Conservation (phyloP, 2,797 vertebrate species). For the Thunnus albacares region DNA sequence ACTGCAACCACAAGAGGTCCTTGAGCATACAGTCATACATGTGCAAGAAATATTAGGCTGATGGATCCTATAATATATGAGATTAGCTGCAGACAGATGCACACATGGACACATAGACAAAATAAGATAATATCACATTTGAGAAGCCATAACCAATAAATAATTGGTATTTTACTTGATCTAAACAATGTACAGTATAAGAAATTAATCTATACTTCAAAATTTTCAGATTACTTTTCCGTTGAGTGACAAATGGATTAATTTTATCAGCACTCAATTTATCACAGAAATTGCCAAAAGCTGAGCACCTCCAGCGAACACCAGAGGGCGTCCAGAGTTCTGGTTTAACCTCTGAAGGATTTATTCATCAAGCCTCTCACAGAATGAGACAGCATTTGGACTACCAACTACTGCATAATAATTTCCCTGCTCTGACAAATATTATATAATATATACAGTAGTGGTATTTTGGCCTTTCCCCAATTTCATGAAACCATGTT, state of each 20-base stretch:
- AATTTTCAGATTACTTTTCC: neutral
- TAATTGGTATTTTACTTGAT: neutral
- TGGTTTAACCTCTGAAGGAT: neutral
- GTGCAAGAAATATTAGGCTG: too few relatives aligned
- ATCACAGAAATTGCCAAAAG: neutral
- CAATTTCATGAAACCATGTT: conserved; percentile 1
- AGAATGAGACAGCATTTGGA: neutral
- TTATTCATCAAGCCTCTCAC: conserved; percentile 4
- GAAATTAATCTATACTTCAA: neutral
- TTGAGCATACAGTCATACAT: too few relatives aligned
- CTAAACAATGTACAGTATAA: neutral
- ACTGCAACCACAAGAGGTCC: too few relatives aligned
- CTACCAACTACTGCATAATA: neutral
- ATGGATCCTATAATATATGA: too few relatives aligned
- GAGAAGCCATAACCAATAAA: neutral
- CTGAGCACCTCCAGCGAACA: conserved; percentile 5
- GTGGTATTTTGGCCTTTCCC: neutral
- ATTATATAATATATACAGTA: conserved; percentile 19
- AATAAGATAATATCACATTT: neutral
- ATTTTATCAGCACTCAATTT: neutral
- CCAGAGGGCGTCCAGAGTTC: conserved; percentile 40
- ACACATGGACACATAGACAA: too few relatives aligned
- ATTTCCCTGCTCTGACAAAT: neutral
- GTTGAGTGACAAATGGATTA: neutral
- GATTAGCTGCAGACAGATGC: too few relatives aligned